Percentiles rank a stretch among this genome's conserved stretches.
Evolutionary conservation across 2,888 invertebrate species (phyloP).

Genomic region (Ferrisia virgata): DNA sequence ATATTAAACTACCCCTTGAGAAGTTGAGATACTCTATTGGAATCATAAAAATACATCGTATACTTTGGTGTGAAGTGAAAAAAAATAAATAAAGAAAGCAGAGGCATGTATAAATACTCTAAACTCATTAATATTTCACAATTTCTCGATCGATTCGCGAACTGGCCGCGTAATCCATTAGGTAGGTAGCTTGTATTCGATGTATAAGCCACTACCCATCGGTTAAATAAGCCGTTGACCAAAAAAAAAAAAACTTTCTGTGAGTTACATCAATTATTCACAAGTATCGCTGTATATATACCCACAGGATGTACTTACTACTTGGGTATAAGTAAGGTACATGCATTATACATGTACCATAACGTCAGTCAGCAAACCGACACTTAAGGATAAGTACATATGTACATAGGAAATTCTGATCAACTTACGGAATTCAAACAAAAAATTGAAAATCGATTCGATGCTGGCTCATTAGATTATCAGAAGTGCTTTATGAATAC

Average conservation of each 20-base stretch:
- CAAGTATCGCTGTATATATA: too few species aligned
- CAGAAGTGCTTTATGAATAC: background rate
- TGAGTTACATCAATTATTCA: background rate
- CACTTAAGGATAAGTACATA: background rate
- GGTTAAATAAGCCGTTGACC: background rate
- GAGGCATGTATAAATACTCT: background rate
- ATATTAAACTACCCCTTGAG: too few species aligned
- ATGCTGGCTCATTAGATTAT: background rate
- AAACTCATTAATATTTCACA: background rate
- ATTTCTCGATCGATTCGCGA: background rate
- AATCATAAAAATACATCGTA: background rate
- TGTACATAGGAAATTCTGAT: background rate
- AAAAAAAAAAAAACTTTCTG: background rate
- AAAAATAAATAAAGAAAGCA: too few species aligned
- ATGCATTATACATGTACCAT: background rate
- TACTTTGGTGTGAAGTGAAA: background rate
- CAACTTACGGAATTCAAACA: background rate
- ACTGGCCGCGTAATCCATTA: background rate
- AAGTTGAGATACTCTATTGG: too few species aligned
- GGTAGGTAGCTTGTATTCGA: background rate
- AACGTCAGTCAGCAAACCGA: background rate
- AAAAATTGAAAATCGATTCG: background rate
- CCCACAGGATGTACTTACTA: too few species aligned
- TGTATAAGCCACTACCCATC: background rate
- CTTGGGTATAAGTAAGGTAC: too few species aligned